Conservation (phyloP, 2,888 invertebrate species). For the Muschampia plurimacula region DNA sequence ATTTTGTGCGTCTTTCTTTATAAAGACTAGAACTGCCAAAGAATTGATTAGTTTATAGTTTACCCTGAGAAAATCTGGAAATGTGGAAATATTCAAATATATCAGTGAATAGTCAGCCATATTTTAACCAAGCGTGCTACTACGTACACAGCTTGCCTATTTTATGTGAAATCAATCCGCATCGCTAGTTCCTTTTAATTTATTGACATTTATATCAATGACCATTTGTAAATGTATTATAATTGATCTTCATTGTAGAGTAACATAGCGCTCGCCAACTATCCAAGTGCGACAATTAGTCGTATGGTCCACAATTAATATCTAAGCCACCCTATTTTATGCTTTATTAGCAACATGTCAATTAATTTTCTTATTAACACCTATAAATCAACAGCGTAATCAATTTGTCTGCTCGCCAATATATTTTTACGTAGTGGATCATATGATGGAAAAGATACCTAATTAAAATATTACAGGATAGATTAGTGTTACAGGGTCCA, state of each 20-base stretch:
- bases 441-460: slow-evolving; percentile 4
- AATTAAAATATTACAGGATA: too few relatives aligned
- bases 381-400: slow-evolving; percentile 26
- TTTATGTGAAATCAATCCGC: too few relatives aligned
- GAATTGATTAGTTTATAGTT: too few relatives aligned
- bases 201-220: not conserved
- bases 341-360: slow-evolving; percentile 25
- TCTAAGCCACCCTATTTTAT: slow-evolving; percentile 26
- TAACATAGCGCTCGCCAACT: slow-evolving; percentile 39
- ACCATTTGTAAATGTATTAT: not conserved
- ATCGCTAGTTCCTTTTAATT: not conserved
- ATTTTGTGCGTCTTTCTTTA: too few relatives aligned
- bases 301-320: slow-evolving; percentile 37
- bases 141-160: too few relatives aligned
- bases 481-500: too few relatives aligned
- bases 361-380: slow-evolving; percentile 25
- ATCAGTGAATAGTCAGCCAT: too few relatives aligned
- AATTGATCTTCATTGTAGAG: slow-evolving; percentile 17
- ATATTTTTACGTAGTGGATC: slow-evolving; percentile 14
- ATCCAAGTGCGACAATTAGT: slow-evolving; percentile 26
- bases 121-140: too few relatives aligned
- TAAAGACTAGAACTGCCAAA: too few relatives aligned
- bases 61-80: too few relatives aligned
- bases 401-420: slow-evolving; percentile 27
- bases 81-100: too few relatives aligned